Conservation (phyloP, 2,888 invertebrate genomes). For the Sericinus montela region DNA sequence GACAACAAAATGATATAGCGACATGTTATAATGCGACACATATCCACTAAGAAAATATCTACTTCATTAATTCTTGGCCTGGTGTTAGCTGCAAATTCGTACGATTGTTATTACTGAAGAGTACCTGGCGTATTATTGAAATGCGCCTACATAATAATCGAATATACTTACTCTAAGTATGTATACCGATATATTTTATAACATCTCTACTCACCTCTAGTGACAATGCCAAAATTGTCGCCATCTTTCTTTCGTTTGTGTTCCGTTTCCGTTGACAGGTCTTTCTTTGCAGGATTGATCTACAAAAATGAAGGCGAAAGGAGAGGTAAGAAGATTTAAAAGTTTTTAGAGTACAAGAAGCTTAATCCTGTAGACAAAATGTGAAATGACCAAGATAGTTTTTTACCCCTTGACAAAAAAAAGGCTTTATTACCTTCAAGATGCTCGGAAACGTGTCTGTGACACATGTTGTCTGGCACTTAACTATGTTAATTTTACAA, state of each 20-base stretch:
- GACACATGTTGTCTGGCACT: slow-evolving; percentile 10
- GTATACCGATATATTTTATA: no score
- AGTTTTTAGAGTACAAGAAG: neutral
- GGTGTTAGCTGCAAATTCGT: no score
- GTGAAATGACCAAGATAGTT: no score
- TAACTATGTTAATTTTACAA: neutral
- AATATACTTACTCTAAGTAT: no score
- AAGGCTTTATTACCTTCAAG: neutral
- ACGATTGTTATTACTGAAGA: no score
- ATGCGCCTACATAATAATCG: no score
- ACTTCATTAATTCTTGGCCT: no score
- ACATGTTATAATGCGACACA: no score
- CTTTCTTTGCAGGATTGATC: slow-evolving; percentile 71
- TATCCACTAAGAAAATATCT: no score
- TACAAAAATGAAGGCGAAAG: slow-evolving; percentile 91
- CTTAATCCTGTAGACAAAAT: slow-evolving; percentile 9
- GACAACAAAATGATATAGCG: no score
- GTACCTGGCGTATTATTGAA: no score
- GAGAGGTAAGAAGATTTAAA: slow-evolving; percentile 81
- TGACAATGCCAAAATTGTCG: neutral
- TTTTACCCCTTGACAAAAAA: no score
- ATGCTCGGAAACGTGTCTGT: neutral
- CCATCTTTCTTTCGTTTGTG: slow-evolving; percentile 37
- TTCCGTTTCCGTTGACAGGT: slow-evolving; percentile 73
- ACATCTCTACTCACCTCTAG: neutral